Percentiles rank a stretch among this genome's conserved stretches.
phyloP scores from a whole-genome alignment of 2,797 vertebrate species.

The Halcyon smyrnensis region DNA sequence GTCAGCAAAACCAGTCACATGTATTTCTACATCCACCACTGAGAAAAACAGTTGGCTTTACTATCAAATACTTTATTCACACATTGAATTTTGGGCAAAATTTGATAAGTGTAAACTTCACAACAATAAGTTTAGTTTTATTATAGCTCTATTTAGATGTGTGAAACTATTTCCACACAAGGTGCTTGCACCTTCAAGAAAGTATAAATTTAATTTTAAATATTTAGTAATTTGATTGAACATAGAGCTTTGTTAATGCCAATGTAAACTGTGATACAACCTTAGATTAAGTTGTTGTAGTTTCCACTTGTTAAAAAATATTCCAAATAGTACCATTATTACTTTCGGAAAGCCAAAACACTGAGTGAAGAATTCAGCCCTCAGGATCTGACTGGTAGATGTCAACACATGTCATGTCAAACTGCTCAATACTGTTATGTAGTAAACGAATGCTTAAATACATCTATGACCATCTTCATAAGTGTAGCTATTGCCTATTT shows the following conservation, averaged over 20 bases:
- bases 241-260: background rate
- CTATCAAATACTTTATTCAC: background rate
- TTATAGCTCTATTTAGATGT: background rate
- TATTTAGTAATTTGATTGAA: background rate
- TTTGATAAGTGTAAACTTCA: background rate
- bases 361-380: background rate
- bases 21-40: background rate
- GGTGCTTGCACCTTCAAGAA: background rate
- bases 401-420: background rate
- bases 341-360: background rate
- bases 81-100: background rate
- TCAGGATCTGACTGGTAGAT: background rate
- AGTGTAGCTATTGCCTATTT: background rate
- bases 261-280: background rate
- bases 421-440: background rate
- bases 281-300: background rate
- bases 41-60: background rate
- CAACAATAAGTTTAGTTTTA: background rate
- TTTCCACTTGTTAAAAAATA: background rate
- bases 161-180: background rate
- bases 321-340: background rate
- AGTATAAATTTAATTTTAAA: background rate
- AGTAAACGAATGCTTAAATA: background rate
- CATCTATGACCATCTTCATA: background rate
- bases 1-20: background rate